Base-by-base conservation (phyloP, 2,888 invertebrate genomes). In the Acheta domesticus region DNA sequence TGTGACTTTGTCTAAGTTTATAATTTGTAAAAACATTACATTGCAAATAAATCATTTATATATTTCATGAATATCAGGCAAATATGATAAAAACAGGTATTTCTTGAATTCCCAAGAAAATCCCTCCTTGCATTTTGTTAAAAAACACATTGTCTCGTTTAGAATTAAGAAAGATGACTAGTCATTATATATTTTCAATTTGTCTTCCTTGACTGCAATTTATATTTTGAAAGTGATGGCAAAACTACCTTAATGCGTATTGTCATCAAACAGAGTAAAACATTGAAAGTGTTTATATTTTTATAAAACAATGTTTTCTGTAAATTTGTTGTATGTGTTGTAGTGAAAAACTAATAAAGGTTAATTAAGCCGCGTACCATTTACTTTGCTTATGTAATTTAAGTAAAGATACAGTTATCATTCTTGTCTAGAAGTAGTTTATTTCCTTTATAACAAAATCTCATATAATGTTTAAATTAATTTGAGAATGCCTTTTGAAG, bases 231-330 rank as follows among this genome's bases (percentile, higher is more conserved):
- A 48, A 77, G 62, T 78, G 78, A 78, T 79, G 79, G 48, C 78
- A 80, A 74, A 77, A 78, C 79, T 79, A 74, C 79, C 77, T 49
- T 74, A 78, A 75, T 80, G 80, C 77, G 48, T 79, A 77, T 77
- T 77, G 79, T 77, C 80, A 77, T 75, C 80, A 79, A 74, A 77
- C 77, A 73, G 77, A 80, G 74, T 48, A 62, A 80, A 79, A 74
- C 79, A 79, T 79, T 77, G 77, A 80, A 79, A 80, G 77, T 80
- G 79, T 80, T 80, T 80, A 80, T 80, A 80, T 80, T 80, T 80
- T 80, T 80, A 79, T 80, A 80, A 80, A 78, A 80, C 74, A 77
- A 80, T 77, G 79, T 80, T 80, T 79, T 76, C 74, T 80, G 80
- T 80, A 80, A 79, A 79, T 23, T 78, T 79, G 80, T 80, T 80